Percentiles rank a stretch among this genome's conserved stretches.
phyloP scores from a whole-genome alignment of 2,113 vertebrate species.

The Trochalopteron elliotii region DNA sequence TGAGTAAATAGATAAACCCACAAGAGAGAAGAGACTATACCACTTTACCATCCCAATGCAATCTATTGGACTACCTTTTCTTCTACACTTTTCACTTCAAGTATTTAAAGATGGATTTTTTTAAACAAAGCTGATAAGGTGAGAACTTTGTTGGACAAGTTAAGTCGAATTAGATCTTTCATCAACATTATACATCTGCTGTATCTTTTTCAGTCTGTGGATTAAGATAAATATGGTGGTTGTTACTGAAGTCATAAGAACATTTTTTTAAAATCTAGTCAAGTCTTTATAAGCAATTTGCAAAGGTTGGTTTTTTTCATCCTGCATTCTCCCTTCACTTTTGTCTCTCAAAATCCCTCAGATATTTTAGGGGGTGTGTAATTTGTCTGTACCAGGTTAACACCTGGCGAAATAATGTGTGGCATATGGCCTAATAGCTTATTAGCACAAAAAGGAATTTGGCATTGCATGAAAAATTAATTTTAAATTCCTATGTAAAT shows the following conservation, averaged over 20 bases:
- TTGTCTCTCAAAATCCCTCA: background rate
- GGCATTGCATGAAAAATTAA: slow-evolving; percentile 3
- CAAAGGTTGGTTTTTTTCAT: background rate
- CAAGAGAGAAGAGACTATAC: background rate
- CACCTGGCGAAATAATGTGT: slow-evolving; percentile 4
- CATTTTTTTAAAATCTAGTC: background rate
- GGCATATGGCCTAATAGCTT: slow-evolving; percentile 12
- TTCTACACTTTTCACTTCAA: background rate
- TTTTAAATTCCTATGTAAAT: slow-evolving; percentile 8
- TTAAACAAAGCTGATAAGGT: background rate
- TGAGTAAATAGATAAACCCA: background rate
- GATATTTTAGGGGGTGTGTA: background rate
- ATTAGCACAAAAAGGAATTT: background rate
- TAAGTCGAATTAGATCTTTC: background rate
- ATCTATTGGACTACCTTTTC: background rate
- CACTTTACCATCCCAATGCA: background rate
- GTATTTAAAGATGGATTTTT: background rate
- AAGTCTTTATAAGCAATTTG: background rate
- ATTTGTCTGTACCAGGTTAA: background rate
- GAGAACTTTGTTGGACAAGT: background rate
- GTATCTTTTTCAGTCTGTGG: background rate
- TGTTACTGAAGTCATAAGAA: background rate
- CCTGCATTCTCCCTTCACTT: background rate
- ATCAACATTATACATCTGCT: background rate
- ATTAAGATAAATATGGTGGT: background rate